Conservation (phyloP, 2,113 vertebrate genomes). For the Monopterus albus region DNA sequence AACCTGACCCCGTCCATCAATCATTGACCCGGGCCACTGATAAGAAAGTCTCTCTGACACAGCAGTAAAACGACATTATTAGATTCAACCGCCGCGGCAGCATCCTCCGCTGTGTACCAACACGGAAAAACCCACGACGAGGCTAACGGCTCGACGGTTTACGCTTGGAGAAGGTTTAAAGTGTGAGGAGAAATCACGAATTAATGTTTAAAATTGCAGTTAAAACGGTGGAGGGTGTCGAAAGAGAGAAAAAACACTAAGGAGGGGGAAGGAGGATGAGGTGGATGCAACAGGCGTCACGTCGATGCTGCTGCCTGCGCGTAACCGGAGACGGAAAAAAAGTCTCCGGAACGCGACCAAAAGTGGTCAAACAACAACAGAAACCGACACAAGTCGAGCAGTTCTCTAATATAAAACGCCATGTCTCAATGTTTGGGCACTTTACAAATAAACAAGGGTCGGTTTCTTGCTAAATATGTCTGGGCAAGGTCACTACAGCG, state of each 20-base stretch:
- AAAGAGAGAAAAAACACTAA: slow-evolving; percentile 35
- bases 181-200: not conserved
- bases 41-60: slow-evolving; percentile 34
- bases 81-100: slow-evolving; percentile 13
- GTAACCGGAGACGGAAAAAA: slow-evolving; percentile 48
- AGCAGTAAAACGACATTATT: slow-evolving; percentile 3
- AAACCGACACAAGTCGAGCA: not conserved
- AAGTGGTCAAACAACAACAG: slow-evolving; percentile 35
- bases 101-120: slow-evolving; percentile 40
- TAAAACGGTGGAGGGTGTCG: slow-evolving; percentile 48
- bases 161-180: rapidly evolving
- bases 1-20: slow-evolving; percentile 31
- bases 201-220: slow-evolving; percentile 22
- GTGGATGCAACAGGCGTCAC: slow-evolving; percentile 80
- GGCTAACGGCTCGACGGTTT: slow-evolving; percentile 1
- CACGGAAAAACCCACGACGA: not conserved
- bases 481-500: slow-evolving; percentile 68
- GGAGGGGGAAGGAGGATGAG: slow-evolving; percentile 29
- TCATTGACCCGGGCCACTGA: slow-evolving; percentile 50
- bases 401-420: rapidly evolving
- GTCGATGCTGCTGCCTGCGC: slow-evolving; percentile 65
- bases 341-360: slow-evolving; percentile 42
- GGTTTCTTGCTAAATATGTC: slow-evolving; percentile 52
- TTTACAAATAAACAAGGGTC: slow-evolving; percentile 15
- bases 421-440: not conserved